Conservation (phyloP, 2,113 vertebrate species). For the Laterallus jamaicensis region DNA sequence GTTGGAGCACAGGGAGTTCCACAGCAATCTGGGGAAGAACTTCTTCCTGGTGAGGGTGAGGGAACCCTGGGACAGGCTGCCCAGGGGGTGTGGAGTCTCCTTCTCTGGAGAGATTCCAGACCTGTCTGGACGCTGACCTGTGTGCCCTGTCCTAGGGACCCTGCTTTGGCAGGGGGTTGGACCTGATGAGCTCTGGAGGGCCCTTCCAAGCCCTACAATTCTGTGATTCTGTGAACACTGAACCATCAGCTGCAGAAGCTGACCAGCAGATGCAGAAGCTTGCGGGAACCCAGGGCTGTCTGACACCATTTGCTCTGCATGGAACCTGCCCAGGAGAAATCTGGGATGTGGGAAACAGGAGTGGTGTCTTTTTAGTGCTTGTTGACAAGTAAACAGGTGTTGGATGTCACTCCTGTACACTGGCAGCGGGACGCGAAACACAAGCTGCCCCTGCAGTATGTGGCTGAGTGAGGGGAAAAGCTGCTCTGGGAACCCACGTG, state of each 20-base stretch:
- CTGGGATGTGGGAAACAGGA: not conserved
- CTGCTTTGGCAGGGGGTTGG: no score
- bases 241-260: rapidly evolving
- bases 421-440: not conserved
- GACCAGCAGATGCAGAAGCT: not conserved
- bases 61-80: no score
- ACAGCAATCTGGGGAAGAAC: no score
- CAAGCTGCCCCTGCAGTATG: not conserved
- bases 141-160: no score
- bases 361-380: not conserved
- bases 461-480: not conserved
- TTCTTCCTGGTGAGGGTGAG: no score
- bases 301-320: not conserved
- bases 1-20: no score
- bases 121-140: no score
- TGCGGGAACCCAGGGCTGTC: not conserved
- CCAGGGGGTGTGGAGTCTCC: no score
- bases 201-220: no score
- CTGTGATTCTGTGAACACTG: not conserved
- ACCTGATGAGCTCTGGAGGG: no score
- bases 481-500: rapidly evolving
- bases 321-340: not conserved
- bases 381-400: not conserved
- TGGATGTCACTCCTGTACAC: rapidly evolving
- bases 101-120: no score